These are phyloP conservation scores for Garra rufa DNA, from an alignment of 2,113 vertebrate species.

Conservation along the genomic window DNA sequence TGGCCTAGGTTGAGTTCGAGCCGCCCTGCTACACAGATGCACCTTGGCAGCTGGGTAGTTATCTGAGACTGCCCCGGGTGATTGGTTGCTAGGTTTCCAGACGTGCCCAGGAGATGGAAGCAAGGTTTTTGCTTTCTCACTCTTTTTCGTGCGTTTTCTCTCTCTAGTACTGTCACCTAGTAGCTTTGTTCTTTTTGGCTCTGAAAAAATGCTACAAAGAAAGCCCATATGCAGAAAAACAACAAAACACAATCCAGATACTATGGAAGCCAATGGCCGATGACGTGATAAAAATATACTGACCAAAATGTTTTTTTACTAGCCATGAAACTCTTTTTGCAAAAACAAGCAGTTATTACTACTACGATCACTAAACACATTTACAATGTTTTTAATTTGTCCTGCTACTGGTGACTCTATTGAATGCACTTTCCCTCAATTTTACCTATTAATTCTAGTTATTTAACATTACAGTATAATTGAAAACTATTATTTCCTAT, in stretches of 20 bases:
- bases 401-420: no score
- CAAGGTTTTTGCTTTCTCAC: not conserved
- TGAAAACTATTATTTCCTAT: no score
- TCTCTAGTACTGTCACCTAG: not conserved
- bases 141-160: not conserved
- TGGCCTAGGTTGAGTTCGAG: not conserved
- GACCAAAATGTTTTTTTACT: no score
- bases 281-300: no score
- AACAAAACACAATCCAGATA: not conserved
- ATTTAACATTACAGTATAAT: no score
- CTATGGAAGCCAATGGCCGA: not conserved
- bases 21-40: slow-evolving; percentile 25
- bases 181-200: not conserved
- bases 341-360: no score
- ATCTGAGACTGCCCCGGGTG: slow-evolving; percentile 54
- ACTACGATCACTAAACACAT: no score
- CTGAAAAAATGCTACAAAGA: not conserved
- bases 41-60: slow-evolving; percentile 63
- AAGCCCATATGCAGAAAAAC: not conserved
- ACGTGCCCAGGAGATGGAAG: slow-evolving; percentile 34
- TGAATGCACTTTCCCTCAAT: no score
- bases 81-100: slow-evolving; percentile 66
- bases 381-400: no score
- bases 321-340: no score
- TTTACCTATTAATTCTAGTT: no score